phyloP scores from a whole-genome alignment of 2,113 vertebrate genomes.

The Ophiodon elongatus region DNA sequence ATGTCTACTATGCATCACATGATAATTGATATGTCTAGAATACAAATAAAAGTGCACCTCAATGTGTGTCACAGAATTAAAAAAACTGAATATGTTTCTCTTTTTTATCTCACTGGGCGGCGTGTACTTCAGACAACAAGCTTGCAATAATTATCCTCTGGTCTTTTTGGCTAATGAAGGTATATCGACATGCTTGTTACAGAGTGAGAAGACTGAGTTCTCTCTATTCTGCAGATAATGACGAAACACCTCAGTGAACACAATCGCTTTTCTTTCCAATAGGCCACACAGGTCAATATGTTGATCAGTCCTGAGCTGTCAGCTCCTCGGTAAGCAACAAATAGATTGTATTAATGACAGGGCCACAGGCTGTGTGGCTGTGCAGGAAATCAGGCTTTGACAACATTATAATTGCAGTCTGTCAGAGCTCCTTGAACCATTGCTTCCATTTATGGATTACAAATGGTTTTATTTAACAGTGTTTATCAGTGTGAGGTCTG shows the following conservation, averaged over 20 bases:
- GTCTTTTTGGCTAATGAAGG: too few relatives aligned
- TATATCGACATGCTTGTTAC: background rate
- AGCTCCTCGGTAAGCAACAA: slow-evolving; percentile 8
- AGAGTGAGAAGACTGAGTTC: background rate
- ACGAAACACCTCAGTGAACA: slow-evolving; percentile 19
- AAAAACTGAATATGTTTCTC: background rate
- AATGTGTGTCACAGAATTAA: background rate
- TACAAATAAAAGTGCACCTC: too few relatives aligned
- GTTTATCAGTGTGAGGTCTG: slow-evolving; percentile 1
- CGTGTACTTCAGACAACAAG: background rate
- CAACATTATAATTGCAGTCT: slow-evolving; percentile 12
- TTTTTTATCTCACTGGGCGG: background rate
- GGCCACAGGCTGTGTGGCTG: background rate
- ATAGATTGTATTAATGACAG: slow-evolving; percentile 17
- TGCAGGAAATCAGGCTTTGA: slow-evolving; percentile 12
- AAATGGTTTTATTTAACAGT: background rate
- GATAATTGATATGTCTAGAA: too few relatives aligned
- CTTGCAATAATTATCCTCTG: background rate
- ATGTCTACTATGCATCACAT: too few relatives aligned
- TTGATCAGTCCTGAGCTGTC: slow-evolving; percentile 5
- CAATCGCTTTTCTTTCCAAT: background rate
- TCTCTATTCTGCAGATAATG: slow-evolving; percentile 9
- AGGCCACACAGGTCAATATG: slow-evolving; percentile 17
- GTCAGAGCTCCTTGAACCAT: background rate
- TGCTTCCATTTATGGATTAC: slow-evolving; percentile 1